phyloP scores from a whole-genome alignment of 2,888 invertebrate species.

The Plebejus melissa region DNA sequence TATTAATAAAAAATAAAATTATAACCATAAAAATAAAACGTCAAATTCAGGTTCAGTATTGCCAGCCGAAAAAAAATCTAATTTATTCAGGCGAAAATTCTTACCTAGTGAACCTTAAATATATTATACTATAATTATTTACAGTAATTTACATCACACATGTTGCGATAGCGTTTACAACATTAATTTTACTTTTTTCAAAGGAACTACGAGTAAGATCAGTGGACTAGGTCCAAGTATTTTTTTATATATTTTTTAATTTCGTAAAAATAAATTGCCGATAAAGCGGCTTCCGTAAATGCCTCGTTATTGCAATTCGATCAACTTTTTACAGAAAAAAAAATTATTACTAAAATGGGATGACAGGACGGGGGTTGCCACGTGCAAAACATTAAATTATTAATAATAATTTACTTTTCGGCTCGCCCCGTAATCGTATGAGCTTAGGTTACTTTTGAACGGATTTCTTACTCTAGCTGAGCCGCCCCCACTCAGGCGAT shows the following conservation, averaged over 20 bases:
- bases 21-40: constrained; percentile 43
- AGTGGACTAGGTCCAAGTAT: constrained; percentile 32
- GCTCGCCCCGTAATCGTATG: not conserved
- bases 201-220: constrained; percentile 55
- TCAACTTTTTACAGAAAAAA: not conserved
- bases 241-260: constrained; percentile 28
- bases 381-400: constrained; percentile 8
- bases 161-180: constrained; percentile 56
- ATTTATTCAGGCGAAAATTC: constrained; percentile 53
- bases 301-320: constrained; percentile 20
- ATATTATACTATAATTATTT: constrained; percentile 60
- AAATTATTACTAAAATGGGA: constrained; percentile 2
- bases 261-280: constrained; percentile 2
- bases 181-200: constrained; percentile 38
- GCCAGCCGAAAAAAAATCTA: constrained; percentile 44
- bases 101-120: constrained; percentile 59
- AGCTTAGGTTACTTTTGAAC: not conserved
- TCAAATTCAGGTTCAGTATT: constrained; percentile 52
- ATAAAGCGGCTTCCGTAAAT: constrained; percentile 5
- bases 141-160: constrained; percentile 78
- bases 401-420: constrained; percentile 4
- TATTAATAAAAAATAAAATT: constrained; percentile 50
- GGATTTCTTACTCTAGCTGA: constrained; percentile 2
- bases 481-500: not conserved
- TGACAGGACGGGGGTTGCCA: constrained; percentile 1